Base-by-base conservation (phyloP, 2,888 invertebrate genomes). In the Sisyra terminalis region DNA sequence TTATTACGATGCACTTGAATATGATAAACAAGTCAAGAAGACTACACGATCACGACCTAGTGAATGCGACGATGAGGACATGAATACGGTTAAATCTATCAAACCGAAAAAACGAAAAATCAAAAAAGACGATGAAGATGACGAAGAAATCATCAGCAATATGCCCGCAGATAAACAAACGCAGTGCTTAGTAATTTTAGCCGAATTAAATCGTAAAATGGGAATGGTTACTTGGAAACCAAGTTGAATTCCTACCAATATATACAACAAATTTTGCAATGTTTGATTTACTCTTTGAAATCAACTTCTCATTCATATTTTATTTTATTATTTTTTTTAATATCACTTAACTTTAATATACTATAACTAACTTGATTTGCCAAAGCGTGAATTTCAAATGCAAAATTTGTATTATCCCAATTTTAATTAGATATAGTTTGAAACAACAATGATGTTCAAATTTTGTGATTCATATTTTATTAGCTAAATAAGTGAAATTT, bases 1-100 rank as follows among this genome's bases (percentile, higher is more conserved):
- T 65, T 86, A 82, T 59, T 87, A 86, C 50, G 85, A 87, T 61
- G 76, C 83, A 1, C 70, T 83, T 46, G 80, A 84, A 53, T 84
- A 79, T 55, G 81, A 84, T 55, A 83, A 81, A 53, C 77, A 82
- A 56, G 73, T 77, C 42, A 70, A 73, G 55, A 73, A 79, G 64
- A 42, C 46, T 35, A 42, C 43, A 40, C 3, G 29, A n/a, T 14
- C 57, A 42, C 50, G 66, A 37, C 62, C 59, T 48, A 66, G 65
- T 51, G 69, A 68, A 50, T 60, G 63, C 49, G 68, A 70, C 29
- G 69, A 69, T 14, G 69, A 69, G 45, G 68, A 68, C 49, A 58
- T 68, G 62, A 57, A 61, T 46, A 56, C 60, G 11, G 53, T 55
- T 38, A 47, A 54, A 37, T 51, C 55, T 4, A 34, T 39, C 16